Base-by-base conservation (phyloP, 1,140 invertebrate species). In the Tetranychus urticae region DNA sequence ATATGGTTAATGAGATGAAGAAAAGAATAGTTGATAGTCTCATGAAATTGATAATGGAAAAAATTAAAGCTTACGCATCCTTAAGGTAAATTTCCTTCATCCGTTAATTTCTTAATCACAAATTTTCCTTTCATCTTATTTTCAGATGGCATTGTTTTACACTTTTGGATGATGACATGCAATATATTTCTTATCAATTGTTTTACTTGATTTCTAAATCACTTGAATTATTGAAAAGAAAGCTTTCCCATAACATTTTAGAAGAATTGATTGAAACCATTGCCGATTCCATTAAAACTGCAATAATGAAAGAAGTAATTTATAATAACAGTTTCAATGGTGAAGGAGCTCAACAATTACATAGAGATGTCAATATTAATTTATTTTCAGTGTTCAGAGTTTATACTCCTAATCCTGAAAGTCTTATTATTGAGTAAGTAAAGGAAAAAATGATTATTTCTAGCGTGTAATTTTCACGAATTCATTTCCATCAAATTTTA, bases 1-100 rank as follows among this genome's bases (percentile, higher is more conserved):
- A 62, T 31, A 55, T 64, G 56, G 33, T 62, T 39, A 34, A 62
- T 1, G 60, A 62, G 39, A 62, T 62, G 34, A 5, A 54, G n/a
- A n/a, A 37, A 14, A 59, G 47, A 59, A 62, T 62, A 14, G 50
- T 36, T 31, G 48, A 45, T 8, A 59, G 10, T 50, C 33, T 64
- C 1, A 45, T 59, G 23, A 50, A 63, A 6, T 47, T 62, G n/a
- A 5, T 64, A 6, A 61, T 8, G 4, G 14, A 5, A 13, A 37
- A 61, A 52, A 47, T 64, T n/a, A 14, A 39, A 34, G 23, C 3
- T 13, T 64, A 64, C 36, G 33, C 57, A 10, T 35, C 10, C 4
- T 23, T 56, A 52, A 52, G 31, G 48, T 52, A 6, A 52, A 33
- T 52, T 8, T 52, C 5, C 4, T 33, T 23, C 14, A 6, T 33